Conservation (phyloP, 37 sponge, comb jelly and placozoan species). For the Crambe crambe region DNA sequence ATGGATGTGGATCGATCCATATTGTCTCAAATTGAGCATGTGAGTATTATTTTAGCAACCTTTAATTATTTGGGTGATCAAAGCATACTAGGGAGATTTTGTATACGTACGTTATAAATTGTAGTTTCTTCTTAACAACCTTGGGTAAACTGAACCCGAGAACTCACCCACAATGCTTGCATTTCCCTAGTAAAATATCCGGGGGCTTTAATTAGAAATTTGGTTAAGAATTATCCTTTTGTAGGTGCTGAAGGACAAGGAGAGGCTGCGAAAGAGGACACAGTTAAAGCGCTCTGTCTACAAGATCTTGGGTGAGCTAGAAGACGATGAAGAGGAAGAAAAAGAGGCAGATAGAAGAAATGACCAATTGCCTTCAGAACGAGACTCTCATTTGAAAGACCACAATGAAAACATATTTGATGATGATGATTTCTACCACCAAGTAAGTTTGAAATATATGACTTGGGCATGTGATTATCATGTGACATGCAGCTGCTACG, state of each 20-base stretch:
- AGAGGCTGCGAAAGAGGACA: conserved; percentile 67
- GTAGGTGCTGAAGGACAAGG: conserved; percentile 69
- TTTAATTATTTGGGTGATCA: too few relatives aligned
- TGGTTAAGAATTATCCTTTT: too few relatives aligned
- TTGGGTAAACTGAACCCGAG: too few relatives aligned
- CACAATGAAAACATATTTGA: conserved; percentile 90
- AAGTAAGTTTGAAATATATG: conserved; percentile 37
- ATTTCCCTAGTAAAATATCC: too few relatives aligned
- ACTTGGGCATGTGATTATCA: neutral
- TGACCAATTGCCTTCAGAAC: neutral
- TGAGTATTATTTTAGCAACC: conserved; percentile 16
- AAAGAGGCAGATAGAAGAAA: neutral
- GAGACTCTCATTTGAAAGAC: conserved; percentile 67
- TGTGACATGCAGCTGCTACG: conserved; percentile 47
- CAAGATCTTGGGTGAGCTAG: conserved; percentile 53
- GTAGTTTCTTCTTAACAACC: too few relatives aligned
- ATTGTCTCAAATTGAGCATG: conserved; percentile 65
- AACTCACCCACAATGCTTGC: too few relatives aligned
- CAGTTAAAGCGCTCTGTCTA: conserved; percentile 70
- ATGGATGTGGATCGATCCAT: conserved; percentile 60
- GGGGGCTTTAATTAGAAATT: too few relatives aligned
- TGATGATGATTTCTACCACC: conserved; percentile 96
- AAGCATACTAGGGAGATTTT: too few relatives aligned
- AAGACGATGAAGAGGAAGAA: neutral
- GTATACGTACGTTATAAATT: too few relatives aligned